Evolutionary conservation across 2,888 invertebrate genomes (phyloP).

Genomic region (Cosmorhoe ocellata): DNA sequence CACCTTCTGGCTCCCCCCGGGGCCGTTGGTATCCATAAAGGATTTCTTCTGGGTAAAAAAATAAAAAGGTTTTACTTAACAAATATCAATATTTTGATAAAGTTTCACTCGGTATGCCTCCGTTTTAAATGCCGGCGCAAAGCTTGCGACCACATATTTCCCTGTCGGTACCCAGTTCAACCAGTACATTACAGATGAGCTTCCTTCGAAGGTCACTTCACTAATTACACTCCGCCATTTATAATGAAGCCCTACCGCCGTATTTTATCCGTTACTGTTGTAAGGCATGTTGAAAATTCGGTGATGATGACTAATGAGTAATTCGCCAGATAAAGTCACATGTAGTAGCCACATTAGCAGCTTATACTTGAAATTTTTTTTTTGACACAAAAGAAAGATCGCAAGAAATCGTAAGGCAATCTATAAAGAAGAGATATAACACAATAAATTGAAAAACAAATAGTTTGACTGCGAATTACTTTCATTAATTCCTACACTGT

Average conservation of each 20-base stretch:
- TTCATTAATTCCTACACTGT: too few relatives aligned
- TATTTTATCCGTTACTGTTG: conserved; percentile 13
- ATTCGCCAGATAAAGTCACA: conserved; percentile 12
- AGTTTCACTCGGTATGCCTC: conserved; percentile 5
- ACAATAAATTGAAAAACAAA: too few relatives aligned
- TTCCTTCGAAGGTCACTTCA: conserved; percentile 32
- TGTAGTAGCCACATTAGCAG: too few relatives aligned
- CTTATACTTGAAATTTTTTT: conserved; percentile 1
- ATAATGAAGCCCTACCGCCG: conserved; percentile 15
- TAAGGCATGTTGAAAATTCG: conserved; percentile 8
- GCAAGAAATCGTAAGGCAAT: too few relatives aligned
- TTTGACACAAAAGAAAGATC: too few relatives aligned
- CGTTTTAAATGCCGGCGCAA: conserved; percentile 9
- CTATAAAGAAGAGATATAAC: too few relatives aligned
- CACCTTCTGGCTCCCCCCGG: too few relatives aligned
- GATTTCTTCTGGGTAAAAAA: too few relatives aligned
- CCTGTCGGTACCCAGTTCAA: conserved; percentile 17
- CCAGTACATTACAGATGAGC: conserved; percentile 26
- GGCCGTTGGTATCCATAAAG: too few relatives aligned
- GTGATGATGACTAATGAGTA: conserved; percentile 18
- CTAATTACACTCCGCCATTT: conserved; percentile 17
- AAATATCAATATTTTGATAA: too few relatives aligned
- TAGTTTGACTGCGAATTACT: too few relatives aligned
- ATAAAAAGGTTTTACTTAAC: too few relatives aligned
- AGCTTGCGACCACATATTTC: conserved; percentile 31